A percentile compares a stretch with the other conserved stretches of the same genome.
Conservation (phyloP, 2,113 vertebrate genomes). For the Gymnogyps californianus region DNA sequence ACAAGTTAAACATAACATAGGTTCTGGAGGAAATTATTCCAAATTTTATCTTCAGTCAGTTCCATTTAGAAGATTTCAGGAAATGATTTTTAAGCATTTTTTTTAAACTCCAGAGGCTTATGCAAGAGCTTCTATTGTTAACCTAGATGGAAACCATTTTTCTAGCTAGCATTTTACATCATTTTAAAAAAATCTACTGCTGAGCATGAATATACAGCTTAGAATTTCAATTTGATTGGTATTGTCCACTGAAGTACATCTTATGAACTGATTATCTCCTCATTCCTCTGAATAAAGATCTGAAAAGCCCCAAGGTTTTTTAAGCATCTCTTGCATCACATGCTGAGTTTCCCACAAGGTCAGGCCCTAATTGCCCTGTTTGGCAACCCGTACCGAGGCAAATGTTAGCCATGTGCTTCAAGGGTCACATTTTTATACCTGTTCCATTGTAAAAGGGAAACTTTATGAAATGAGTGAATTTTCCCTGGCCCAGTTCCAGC, state of each 20-base stretch:
- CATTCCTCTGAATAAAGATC: not conserved
- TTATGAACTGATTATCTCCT: not conserved
- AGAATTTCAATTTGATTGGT: not conserved
- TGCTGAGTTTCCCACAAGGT: not conserved
- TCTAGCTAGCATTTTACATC: not conserved
- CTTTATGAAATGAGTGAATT: not conserved
- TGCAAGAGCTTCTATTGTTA: conserved; percentile 17
- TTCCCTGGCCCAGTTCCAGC: not conserved
- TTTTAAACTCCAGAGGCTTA: not conserved
- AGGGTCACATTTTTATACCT: not conserved
- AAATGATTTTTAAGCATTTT: not conserved
- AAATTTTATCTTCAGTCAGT: not conserved
- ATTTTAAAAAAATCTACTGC: not conserved
- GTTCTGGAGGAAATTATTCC: not conserved
- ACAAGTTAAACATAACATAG: not conserved
- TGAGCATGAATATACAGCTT: not conserved
- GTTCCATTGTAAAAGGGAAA: not conserved
- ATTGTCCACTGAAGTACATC: not conserved
- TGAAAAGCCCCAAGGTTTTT: not conserved
- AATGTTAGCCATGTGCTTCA: not conserved
- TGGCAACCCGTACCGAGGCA: not conserved
- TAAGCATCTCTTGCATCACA: not conserved
- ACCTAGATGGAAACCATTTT: conserved; percentile 4
- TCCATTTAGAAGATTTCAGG: not conserved
- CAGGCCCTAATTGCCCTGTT: not conserved